Evolutionary conservation across 2,888 invertebrate genomes (phyloP), one percentile per base, ranked within the genome.

Genomic region (Drosophila fulvimacula): DNA sequence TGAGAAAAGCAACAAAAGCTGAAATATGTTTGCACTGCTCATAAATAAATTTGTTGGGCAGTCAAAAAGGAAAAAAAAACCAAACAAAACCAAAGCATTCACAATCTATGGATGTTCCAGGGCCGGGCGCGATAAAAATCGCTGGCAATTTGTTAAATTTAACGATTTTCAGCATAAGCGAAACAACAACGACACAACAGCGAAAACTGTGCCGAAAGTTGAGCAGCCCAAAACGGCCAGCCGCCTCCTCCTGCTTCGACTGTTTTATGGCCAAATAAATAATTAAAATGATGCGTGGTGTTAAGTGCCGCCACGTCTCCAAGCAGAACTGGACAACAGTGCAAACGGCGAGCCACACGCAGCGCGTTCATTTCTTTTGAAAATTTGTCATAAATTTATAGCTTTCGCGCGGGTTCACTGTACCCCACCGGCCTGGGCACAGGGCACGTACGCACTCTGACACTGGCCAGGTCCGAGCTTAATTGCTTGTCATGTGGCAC

Each of bases 301-400:
- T 86, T 86, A 86, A 86, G 75, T 81, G 83, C 84, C 73, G 76
- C 82, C 84, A 82, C 81, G 82, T 84, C 76, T 58, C 58, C 30
- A n/a, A n/a, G 11, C 21, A 36, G 36, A 52, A 36, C 73, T 38
- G 58, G 62, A 51, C 61, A 65, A 39, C 61, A 44, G 34, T 51
- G 48, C 67, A 48, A 71, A 69, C 60, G 73, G 56, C 52, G 48
- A 79, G 73, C 87, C 87, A 88, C 88, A 84, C 88, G 80, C 83
- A 83, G 88, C 55, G 85, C 66, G 74, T 70, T 46, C 81, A 82
- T 82, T 88, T 88, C 89, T 81, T 81, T 73, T 68, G 82, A 88
- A 89, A 85, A 89, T 87, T 85, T 79, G 89, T 88, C 89, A 89
- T 85, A 87, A 85, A 87, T 87, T 86, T 86, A 82, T 82, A 76